Evolutionary conservation across 2,113 vertebrate species (phyloP), one percentile per base, ranked within the genome.

Genomic region (Zeus faber): DNA sequence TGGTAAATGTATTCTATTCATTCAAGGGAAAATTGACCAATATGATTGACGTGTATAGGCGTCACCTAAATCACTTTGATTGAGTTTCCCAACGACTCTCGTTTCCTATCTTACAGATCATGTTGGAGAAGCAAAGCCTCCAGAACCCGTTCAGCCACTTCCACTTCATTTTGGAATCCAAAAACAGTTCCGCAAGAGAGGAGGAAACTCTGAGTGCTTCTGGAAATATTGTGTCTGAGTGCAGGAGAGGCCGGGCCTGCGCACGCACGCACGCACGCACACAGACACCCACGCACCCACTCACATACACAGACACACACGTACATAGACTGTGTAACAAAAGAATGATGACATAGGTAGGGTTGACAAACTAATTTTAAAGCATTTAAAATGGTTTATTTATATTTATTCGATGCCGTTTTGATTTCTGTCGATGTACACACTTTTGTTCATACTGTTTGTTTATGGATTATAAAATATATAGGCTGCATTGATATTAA

Each of bases 201-300:
- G 60, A 0, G 80, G 78, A 39, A 85, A 77, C 24, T 54, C 87
- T 0, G 87, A 90, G 25, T 90, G 89, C 66, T 90, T 90, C 80
- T 89, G 89, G 88, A 90, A 90, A 65, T 90, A 90, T 67, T 90
- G 88, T 21, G 86, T 90, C 47, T 90, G 76, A 87, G 46, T 51
- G 9, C 2, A 11, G 24, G 6, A 17, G 46, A 23, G 5, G 25
- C 14, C 9, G 54, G 21, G 6, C 25, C 17, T 48, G 51, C 61
- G 39, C 24, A 63, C 33, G 51, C 16, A 70, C 50, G 31, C 14
- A 58, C 21, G 63, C 61, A 66, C 52, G 51, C 4, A 61, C 25
- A 53, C 25, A 69, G 37, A 56, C 27, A 41, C 50, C 37, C 50
- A 47, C 20, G 53, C 27, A 63, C 4, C n/a, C n/a, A n/a, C n/a